A percentile compares a stretch with the other conserved stretches of the same genome.
Conservation (phyloP, 2,797 vertebrate genomes). For the Arrhamphus sclerolepis region DNA sequence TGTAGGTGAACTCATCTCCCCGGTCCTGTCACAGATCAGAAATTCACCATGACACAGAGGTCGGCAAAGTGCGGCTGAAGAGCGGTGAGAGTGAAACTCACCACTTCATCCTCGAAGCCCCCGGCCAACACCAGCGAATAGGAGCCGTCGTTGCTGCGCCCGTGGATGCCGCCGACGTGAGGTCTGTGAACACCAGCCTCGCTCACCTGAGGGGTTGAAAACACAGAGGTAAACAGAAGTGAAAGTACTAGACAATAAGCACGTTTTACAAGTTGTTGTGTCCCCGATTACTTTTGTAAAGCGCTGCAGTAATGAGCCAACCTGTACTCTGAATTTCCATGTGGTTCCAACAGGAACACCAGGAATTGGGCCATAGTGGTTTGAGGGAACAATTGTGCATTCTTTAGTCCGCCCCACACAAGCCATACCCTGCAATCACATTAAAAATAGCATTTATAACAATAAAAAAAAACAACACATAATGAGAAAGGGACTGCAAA, state of each 20-base stretch:
- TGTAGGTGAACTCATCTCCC: conserved; percentile 99
- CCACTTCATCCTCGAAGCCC: conserved; percentile 99
- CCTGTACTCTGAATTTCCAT: conserved; percentile 99
- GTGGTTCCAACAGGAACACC: conserved; percentile 95
- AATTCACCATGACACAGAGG: not conserved
- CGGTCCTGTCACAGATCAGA: conserved; percentile 83
- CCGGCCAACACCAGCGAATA: conserved; percentile 97
- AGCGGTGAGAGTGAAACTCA: conserved; percentile 68
- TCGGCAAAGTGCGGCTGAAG: not conserved
- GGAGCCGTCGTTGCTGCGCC: conserved; percentile 95
- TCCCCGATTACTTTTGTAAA: no score
- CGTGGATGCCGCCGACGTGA: conserved; percentile 97
- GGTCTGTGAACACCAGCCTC: conserved; percentile 98
- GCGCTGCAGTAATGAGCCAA: conserved; percentile 58
- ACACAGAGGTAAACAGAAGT: not conserved
- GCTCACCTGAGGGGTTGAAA: conserved; percentile 85
- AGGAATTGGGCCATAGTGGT: conserved; percentile 96
- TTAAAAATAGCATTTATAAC: conserved; percentile 7
- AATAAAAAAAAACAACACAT: conserved; percentile 7
- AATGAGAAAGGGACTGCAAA: not conserved
- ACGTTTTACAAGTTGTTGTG: no score
- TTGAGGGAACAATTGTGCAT: conserved; percentile 97
- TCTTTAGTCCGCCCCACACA: conserved; percentile 98
- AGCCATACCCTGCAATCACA: conserved; percentile 91
- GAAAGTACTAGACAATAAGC: not conserved